phyloP scores from a whole-genome alignment of 1,140 invertebrate genomes.

The Heliconius nattereri region DNA sequence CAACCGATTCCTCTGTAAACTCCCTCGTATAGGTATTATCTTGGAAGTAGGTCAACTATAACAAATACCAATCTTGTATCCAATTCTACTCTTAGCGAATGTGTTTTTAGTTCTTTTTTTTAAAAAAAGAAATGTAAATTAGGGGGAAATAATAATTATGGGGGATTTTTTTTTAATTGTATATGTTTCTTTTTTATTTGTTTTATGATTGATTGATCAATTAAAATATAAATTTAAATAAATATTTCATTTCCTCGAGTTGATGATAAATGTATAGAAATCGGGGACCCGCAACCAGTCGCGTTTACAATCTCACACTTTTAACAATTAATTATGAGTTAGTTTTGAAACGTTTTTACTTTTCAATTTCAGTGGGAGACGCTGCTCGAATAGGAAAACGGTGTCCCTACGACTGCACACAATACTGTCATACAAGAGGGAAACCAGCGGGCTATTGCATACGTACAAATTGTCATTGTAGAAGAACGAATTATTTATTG shows the following conservation, averaged over 20 bases:
- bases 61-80: slow-evolving; percentile 10
- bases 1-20: slow-evolving; percentile 7
- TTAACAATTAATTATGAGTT: not conserved
- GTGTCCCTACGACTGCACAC: slow-evolving; percentile 19
- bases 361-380: slow-evolving; percentile 9
- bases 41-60: slow-evolving; percentile 11
- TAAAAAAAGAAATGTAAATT: not conserved
- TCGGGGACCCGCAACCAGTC: no score
- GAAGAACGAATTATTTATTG: not conserved
- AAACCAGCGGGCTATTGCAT: slow-evolving; percentile 11
- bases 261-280: no score
- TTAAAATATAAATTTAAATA: no score
- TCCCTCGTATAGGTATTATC: not conserved
- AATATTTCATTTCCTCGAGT: no score
- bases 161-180: no score
- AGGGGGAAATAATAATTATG: not conserved
- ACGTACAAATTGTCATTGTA: slow-evolving; percentile 15
- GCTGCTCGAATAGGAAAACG: not conserved
- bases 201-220: no score
- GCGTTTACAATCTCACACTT: no score
- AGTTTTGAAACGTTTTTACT: not conserved
- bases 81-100: not conserved
- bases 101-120: not conserved
- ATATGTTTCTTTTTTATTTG: no score
- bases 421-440: slow-evolving; percentile 26